These are phyloP conservation scores for Bergia sp. DNA, from an alignment of 92 coral and sea anemone species.

Conservation along the genomic window DNA sequence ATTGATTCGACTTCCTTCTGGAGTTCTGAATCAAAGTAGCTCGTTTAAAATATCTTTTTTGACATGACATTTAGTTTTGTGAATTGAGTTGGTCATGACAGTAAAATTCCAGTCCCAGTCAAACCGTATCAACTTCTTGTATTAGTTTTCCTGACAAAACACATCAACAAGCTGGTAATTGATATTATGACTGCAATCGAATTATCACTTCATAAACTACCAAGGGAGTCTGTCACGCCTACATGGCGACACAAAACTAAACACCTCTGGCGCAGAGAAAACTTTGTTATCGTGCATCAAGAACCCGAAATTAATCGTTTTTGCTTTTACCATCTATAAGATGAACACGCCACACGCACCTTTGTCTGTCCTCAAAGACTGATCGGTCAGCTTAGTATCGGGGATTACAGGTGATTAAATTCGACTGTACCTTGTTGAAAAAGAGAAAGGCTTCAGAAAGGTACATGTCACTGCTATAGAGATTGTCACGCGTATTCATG, in stretches of 20 bases:
- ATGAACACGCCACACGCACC: not conserved
- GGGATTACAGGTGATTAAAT: not conserved
- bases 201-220: constrained; percentile 58
- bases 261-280: not conserved
- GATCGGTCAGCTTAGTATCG: not conserved
- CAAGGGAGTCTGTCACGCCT: constrained; percentile 39
- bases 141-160: constrained; percentile 27
- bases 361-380: constrained; percentile 12
- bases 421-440: not conserved
- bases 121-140: not conserved
- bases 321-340: not conserved
- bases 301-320: not conserved
- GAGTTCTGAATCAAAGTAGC: not conserved
- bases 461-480: not conserved
- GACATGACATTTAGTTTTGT: too few relatives aligned
- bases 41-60: not conserved
- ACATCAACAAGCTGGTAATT: constrained; percentile 48
- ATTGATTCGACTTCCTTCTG: too few relatives aligned
- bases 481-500: constrained; percentile 4
- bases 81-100: too few relatives aligned
- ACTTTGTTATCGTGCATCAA: constrained; percentile 1
- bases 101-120: not conserved
- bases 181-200: constrained; percentile 40
- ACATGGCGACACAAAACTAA: constrained; percentile 10
- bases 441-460: not conserved